Percentiles rank a stretch among this genome's conserved stretches.
phyloP scores from a whole-genome alignment of 2,113 vertebrate genomes.

The Neopipo cinnamomea region DNA sequence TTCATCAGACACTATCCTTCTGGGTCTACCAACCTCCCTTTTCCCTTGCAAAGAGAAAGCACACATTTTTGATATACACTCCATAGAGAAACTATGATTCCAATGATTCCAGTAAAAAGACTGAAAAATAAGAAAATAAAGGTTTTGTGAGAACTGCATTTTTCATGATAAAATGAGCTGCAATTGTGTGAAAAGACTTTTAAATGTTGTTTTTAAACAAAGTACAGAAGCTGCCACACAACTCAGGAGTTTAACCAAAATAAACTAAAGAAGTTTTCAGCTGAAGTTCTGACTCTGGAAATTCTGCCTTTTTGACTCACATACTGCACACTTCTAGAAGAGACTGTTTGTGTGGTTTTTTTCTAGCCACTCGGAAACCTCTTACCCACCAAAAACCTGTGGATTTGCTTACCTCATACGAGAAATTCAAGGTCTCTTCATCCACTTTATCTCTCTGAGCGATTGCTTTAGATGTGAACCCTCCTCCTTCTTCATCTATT shows the following conservation, averaged over 20 bases:
- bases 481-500: conserved; percentile 86
- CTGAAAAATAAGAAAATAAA: conserved; percentile 35
- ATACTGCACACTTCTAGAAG: neutral
- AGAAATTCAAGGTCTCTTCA: conserved; percentile 86
- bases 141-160: neutral
- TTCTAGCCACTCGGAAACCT: neutral
- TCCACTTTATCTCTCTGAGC: conserved; percentile 91
- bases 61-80: neutral
- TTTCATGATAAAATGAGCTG: neutral
- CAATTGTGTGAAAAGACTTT: neutral
- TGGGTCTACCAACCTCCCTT: neutral
- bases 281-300: neutral
- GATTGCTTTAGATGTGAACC: conserved; percentile 91
- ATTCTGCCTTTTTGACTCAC: neutral
- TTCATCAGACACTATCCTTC: conserved; percentile 62
- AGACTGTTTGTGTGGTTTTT: neutral
- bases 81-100: neutral
- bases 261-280: neutral
- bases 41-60: neutral
- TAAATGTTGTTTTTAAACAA: neutral
- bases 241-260: neutral
- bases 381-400: neutral
- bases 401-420: conserved; percentile 88
- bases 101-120: conserved; percentile 23
- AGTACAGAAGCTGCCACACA: neutral